A percentile compares a stretch with the other conserved stretches of the same genome.
phyloP scores from a whole-genome alignment of 2,113 vertebrate species.

The Suncus etruscus region DNA sequence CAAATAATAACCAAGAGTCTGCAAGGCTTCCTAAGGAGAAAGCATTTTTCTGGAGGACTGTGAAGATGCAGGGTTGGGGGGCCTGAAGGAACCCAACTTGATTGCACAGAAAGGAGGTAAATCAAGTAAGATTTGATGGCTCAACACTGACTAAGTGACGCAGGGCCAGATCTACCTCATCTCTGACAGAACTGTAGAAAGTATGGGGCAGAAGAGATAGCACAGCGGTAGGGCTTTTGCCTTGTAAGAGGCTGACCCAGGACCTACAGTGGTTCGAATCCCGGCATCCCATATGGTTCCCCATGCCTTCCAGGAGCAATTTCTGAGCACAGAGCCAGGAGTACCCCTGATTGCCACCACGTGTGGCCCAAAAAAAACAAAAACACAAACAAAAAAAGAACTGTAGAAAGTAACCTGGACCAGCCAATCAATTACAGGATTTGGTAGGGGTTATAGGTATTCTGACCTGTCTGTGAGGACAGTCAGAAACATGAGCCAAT shows the following conservation, averaged over 20 bases:
- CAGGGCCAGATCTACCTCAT: too few species aligned
- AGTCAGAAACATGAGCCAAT: conserved; percentile 20
- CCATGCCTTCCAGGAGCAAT: too few species aligned
- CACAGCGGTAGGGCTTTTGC: background rate
- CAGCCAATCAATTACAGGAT: background rate
- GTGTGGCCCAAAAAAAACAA: too few species aligned
- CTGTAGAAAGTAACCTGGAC: conserved; percentile 11
- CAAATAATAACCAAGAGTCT: conserved; percentile 5
- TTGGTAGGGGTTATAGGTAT: conserved; percentile 4
- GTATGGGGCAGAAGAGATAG: conserved; percentile 11
- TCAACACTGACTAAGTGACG: background rate
- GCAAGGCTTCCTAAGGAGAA: conserved; percentile 20
- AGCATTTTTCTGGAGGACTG: background rate
- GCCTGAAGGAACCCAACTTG: background rate
- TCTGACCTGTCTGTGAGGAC: conserved; percentile 11
- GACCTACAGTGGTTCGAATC: too few species aligned
- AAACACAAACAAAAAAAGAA: too few species aligned
- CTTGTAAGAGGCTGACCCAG: too few species aligned
- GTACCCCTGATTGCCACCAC: too few species aligned
- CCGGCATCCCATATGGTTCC: too few species aligned
- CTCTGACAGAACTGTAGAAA: background rate
- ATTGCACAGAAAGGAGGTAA: conserved; percentile 11
- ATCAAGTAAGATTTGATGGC: background rate
- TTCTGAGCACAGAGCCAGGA: too few species aligned
- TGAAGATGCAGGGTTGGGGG: background rate